Evolutionary conservation across 2,888 invertebrate genomes (phyloP), one percentile per base, ranked within the genome.

Genomic region (Scotopteryx bipunctaria): DNA sequence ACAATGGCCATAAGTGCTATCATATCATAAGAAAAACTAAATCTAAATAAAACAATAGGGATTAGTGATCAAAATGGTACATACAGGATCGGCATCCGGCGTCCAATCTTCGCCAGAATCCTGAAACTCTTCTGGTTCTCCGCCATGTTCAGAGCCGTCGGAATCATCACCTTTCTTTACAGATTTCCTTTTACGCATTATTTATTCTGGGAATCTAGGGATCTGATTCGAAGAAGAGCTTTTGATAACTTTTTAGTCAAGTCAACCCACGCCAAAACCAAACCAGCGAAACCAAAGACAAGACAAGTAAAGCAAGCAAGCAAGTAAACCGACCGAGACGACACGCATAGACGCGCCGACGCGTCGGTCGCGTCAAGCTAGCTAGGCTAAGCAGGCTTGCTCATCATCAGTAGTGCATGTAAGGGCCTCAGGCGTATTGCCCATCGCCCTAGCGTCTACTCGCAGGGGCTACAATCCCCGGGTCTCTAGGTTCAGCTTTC

Each of bases 31-130:
- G 4, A 0, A 27, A 9, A n/a, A 27, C 9, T 27, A 11, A 11
- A 27, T 11, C 9, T 27, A 9, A 8, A 2, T 11, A 9, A 9
- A 8, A 11, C 9, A 9, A 1, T 9, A 27, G 1, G 3, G 5
- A 27, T n/a, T n/a, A 27, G 11, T 6, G 13, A 17, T 13, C 21
- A n/a, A 45, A 48, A 55, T 57, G 31, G 35, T 55, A 71, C 71
- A 75, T 81, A 91, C 91, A 71, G 88, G 64, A 78, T 88, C 89
- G 69, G 90, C 91, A 68, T 89, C 91, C 77, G 91, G 91, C 80
- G 90, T 91, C 91, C 91, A 91, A 78, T 91, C 91, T 78, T 91
- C 91, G 33, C 91, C 91, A 1, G 91, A 91, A 67, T 91, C 91
- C 76, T 91, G 91, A 61, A 91, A 91, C 67, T 91, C 91, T 84